These are phyloP conservation scores for Pseudopodoces humilis DNA, from an alignment of 2,113 vertebrate species.

Conservation along the genomic window DNA sequence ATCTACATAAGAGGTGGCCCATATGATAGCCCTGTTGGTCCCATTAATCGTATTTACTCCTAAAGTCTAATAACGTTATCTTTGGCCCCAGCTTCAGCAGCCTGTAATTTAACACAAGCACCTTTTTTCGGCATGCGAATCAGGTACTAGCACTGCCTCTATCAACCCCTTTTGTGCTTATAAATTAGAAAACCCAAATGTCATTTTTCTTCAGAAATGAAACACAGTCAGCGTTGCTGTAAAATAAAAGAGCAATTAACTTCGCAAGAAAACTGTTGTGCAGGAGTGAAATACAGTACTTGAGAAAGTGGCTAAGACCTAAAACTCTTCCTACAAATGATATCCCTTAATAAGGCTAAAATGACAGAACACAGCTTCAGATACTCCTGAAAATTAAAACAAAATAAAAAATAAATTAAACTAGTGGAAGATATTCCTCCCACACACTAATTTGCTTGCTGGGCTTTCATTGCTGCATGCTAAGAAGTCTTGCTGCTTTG, in stretches of 20 bases:
- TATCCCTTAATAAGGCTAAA: neutral
- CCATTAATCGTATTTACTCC: slow-evolving; percentile 46
- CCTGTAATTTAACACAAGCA: slow-evolving; percentile 42
- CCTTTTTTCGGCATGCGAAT: neutral
- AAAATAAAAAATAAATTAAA: neutral
- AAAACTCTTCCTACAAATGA: neutral
- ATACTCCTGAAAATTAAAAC: neutral
- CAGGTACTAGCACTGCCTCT: neutral
- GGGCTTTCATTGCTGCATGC: neutral
- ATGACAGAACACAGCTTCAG: neutral
- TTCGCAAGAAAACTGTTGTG: slow-evolving; percentile 21
- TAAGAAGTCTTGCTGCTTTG: neutral
- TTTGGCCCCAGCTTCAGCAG: slow-evolving; percentile 35
- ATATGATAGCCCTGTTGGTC: neutral
- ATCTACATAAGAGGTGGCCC: neutral
- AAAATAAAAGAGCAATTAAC: slow-evolving; percentile 72
- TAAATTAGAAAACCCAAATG: slow-evolving; percentile 73
- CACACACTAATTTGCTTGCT: neutral
- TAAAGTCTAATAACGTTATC: slow-evolving; percentile 49
- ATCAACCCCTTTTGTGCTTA: slow-evolving; percentile 60
- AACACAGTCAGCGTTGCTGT: slow-evolving; percentile 53
- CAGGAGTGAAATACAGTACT: neutral
- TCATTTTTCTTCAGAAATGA: slow-evolving; percentile 31
- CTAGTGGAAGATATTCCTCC: neutral
- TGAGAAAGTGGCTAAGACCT: neutral